Evolutionary conservation across 2,888 invertebrate genomes (phyloP).

Genomic region (Caradrina kadenii): DNA sequence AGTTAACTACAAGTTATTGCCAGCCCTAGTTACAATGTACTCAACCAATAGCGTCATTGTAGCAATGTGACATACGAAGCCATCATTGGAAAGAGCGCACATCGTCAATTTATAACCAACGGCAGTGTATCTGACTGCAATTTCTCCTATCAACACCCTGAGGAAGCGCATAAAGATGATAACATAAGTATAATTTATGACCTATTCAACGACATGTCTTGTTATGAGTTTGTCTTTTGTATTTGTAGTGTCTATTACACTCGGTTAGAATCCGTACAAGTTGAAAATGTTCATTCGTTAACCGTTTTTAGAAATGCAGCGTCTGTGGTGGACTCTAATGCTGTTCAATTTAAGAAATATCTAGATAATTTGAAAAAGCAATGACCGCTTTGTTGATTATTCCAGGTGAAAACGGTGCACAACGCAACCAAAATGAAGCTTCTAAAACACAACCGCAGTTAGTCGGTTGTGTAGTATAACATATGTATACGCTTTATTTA

Average conservation of each 20-base stretch:
- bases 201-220: constrained; percentile 4
- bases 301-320: constrained; percentile 2
- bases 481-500: not conserved
- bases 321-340: constrained; percentile 1
- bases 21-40: constrained; percentile 52
- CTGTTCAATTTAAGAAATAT: constrained; percentile 25
- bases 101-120: constrained; percentile 53
- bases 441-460: constrained; percentile 42
- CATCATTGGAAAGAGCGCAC: constrained; percentile 44
- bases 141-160: constrained; percentile 52
- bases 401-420: constrained; percentile 27
- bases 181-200: constrained; percentile 31
- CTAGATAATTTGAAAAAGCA: constrained; percentile 21
- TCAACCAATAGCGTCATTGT: constrained; percentile 52
- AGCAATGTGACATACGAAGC: constrained; percentile 54
- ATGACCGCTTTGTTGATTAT: constrained; percentile 41
- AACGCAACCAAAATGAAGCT: constrained; percentile 37
- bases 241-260: not conserved
- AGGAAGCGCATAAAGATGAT: constrained; percentile 40
- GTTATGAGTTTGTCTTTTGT: constrained; percentile 16
- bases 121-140: constrained; percentile 40
- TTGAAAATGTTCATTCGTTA: not conserved
- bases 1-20: not conserved
- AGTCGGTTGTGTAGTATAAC: constrained; percentile 5
- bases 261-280: not conserved